Base-by-base conservation (phyloP, 2,113 vertebrate species). In the Zeus faber region DNA sequence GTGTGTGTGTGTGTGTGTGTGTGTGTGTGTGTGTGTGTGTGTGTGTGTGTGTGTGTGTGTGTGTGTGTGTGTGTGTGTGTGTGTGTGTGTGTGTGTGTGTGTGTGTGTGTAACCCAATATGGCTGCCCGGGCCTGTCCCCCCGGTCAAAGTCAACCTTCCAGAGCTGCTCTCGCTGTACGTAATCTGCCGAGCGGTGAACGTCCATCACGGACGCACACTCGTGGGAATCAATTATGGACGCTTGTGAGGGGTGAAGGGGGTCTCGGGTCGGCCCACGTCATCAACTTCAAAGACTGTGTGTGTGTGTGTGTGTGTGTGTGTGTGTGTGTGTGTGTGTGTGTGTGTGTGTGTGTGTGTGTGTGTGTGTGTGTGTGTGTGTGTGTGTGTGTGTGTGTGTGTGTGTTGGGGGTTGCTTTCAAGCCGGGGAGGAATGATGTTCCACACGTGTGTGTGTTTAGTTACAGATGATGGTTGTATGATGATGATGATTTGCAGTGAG, bases 211-310 rank as follows among this genome's bases (percentile, higher is more conserved):
- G 51, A 72, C 29, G 18, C 27, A 46, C 14, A 37, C 62, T 64
- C 71, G 24, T 5, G 62, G 51, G 57, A 79, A 70, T 76, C 58
- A 52, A 67, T 84, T 74, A 76, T 65, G 53, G 63, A 77, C 6
- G 60, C 35, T 64, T 21, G 26, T 48, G 31, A n/a, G 21, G 11
- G 16, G 50, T 39, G 60, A 39, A n/a, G n/a, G 58, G 62, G 60
- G 53, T 62, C 74, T 78, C 69, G 51, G 24, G 17, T 62, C 49
- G 18, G 55, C 23, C 48, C 20, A 3, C 58, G 57, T 74, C 52
- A 61, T 55, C 54, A 50, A 67, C 55, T 50, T 77, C 65, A 70
- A 76, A 80, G 76, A 58, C 52, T 35, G 17, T 31, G 23, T 50
- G 52, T 50, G 24, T 13, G 47, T 35, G 7, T 24, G 44, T 47